Evolutionary conservation across 2,888 invertebrate species (phyloP).

Genomic region (Melanargia galathea): DNA sequence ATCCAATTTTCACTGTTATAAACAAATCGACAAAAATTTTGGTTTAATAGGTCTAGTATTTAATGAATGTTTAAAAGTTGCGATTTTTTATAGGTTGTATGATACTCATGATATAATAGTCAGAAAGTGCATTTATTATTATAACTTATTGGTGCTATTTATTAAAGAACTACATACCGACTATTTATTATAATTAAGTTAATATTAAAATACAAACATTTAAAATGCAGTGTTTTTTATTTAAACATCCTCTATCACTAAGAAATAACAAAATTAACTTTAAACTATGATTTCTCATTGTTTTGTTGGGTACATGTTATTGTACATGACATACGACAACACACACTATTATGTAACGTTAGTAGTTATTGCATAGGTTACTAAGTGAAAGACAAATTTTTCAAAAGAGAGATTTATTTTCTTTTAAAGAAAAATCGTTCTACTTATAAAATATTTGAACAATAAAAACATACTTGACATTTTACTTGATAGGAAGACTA

Average conservation of each 20-base stretch:
- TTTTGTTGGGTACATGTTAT: too few species aligned
- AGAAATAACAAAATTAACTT: background rate
- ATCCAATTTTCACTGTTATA: constrained; percentile 16
- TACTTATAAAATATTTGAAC: background rate
- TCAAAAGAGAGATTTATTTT: background rate
- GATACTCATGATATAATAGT: constrained; percentile 73
- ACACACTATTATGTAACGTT: too few species aligned
- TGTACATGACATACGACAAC: too few species aligned
- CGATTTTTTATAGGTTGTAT: constrained; percentile 42
- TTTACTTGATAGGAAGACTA: background rate
- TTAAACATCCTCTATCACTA: background rate
- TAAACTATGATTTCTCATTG: too few species aligned
- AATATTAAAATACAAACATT: background rate
- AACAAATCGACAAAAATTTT: constrained; percentile 16
- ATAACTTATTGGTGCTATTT: constrained; percentile 48
- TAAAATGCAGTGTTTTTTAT: background rate
- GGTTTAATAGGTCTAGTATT: background rate
- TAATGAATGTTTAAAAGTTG: background rate
- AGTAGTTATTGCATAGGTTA: background rate
- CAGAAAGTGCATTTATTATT: constrained; percentile 75
- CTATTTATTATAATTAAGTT: background rate
- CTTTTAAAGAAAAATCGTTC: background rate
- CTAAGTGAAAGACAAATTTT: background rate
- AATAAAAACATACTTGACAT: background rate
- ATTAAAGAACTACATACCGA: constrained; percentile 9